Conservation (phyloP, 1,140 invertebrate species). For the Drosophila pallidifrons region DNA sequence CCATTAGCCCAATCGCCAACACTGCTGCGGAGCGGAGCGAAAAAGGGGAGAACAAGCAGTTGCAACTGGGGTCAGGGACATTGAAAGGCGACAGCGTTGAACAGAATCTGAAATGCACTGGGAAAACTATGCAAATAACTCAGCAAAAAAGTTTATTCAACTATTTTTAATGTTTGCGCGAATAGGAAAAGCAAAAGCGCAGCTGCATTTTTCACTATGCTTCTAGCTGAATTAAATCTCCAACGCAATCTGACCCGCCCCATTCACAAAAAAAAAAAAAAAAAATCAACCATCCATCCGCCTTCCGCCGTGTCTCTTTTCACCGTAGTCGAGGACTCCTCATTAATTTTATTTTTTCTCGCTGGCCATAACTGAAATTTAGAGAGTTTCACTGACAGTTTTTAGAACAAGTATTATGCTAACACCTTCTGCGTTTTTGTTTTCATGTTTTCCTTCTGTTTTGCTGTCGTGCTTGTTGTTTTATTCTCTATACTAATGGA, state of each 20-base stretch:
- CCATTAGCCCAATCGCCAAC: slow-evolving; percentile 56
- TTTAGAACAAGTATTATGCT: slow-evolving; percentile 4
- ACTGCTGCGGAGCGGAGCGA: background rate
- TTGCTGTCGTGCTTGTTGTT: background rate
- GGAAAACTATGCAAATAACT: slow-evolving; percentile 67
- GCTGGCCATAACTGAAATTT: slow-evolving; percentile 15
- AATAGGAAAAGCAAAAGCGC: slow-evolving; percentile 55
- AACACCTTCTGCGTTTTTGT: background rate
- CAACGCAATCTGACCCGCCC: slow-evolving; percentile 23
- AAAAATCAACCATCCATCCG: background rate
- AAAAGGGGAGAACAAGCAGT: background rate
- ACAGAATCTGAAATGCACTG: slow-evolving; percentile 36
- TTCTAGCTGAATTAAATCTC: slow-evolving; percentile 58
- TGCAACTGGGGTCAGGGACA: slow-evolving; percentile 5
- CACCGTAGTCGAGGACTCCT: slow-evolving; percentile 41
- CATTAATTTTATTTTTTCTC: slow-evolving; percentile 55
- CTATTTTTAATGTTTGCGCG: slow-evolving; percentile 58
- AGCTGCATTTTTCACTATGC: slow-evolving; percentile 63
- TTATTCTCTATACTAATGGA: background rate
- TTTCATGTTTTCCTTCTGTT: background rate
- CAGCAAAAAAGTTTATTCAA: slow-evolving; percentile 63
- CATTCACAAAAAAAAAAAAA: background rate
- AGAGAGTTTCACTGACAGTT: slow-evolving; percentile 11
- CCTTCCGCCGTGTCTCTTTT: slow-evolving; percentile 22
- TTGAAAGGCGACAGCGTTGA: slow-evolving; percentile 13